Base-by-base conservation (phyloP, 2,888 invertebrate genomes). In the Aradus depressus region DNA sequence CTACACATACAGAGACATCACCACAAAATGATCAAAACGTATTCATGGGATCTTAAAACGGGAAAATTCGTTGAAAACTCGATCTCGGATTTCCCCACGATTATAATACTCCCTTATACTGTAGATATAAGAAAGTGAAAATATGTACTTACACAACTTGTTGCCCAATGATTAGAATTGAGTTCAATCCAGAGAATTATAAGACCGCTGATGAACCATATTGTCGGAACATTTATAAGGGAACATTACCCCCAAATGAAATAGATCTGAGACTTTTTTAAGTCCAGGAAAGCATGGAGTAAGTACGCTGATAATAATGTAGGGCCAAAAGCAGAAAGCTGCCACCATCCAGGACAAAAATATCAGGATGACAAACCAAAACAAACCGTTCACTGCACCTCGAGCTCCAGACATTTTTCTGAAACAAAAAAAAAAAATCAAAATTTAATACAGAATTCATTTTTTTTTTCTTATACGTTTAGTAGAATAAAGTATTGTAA, bases 331-430 rank as follows among this genome's bases (percentile, higher is more conserved):
- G 44, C 65, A 66, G 52, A 68, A 61, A 6, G 59, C 60, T 10
- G 68, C 64, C 10, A 68, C 52, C 63, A 64, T 63, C 60, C 64
- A 66, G 3, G 66, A 64, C 14, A 67, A 26, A 39, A 67, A 58
- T 3, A 67, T 56, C 4, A 68, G 60, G 16, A 67, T 51, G 18
- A 68, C 34, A 8, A 68, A 57, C 68, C 68, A 68, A 54, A 67
- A 64, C 18, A 66, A 21, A 4, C 57, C 55, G 44, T 64, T 62
- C 4, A 3, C 25, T n/a, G n/a, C n/a, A 16, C 16, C 12, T n/a
- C 25, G 23, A 22, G 43, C 19, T 6, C 23, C 38, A 61, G 47
- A 6, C 47, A 47, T 47, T 1, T 3, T 38, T 19, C 14, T 12
- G 21, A 16, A 32, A 18, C 32, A 19, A 32, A 44, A 44, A 10